These are phyloP conservation scores for Chionodraco myersi DNA, from an alignment of 2,113 vertebrate genomes.

Conservation along the genomic window DNA sequence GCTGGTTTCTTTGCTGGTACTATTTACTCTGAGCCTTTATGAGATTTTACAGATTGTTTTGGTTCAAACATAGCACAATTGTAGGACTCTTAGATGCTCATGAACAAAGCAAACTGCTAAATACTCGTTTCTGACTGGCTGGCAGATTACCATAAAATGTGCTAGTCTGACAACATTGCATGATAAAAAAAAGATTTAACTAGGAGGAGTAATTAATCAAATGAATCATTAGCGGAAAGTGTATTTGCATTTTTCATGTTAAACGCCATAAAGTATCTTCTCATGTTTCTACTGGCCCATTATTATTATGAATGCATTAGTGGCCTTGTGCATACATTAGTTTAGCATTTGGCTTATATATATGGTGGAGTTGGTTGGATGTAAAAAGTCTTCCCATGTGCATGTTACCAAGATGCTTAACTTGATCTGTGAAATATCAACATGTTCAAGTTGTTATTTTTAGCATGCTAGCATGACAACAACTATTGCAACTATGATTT, in stretches of 20 bases:
- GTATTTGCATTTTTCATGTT: background rate
- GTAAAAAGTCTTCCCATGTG: background rate
- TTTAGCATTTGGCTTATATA: background rate
- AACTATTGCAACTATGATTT: too few relatives aligned
- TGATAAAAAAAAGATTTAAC: background rate
- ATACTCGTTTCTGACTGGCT: constrained; percentile 10
- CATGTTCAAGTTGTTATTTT: too few relatives aligned
- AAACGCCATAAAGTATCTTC: background rate
- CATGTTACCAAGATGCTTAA: too few relatives aligned
- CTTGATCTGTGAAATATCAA: too few relatives aligned
- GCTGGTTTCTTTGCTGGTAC: constrained; percentile 1
- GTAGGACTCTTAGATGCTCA: background rate
- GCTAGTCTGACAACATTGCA: background rate
- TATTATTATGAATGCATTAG: background rate
- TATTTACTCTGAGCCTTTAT: constrained; percentile 22
- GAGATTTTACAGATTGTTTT: constrained; percentile 3
- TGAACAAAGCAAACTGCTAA: too few relatives aligned
- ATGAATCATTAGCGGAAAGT: background rate
- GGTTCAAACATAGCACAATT: background rate
- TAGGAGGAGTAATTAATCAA: background rate
- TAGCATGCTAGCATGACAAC: too few relatives aligned
- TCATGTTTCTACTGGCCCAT: background rate
- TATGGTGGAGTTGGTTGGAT: background rate
- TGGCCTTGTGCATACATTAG: background rate
- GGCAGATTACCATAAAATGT: background rate